A percentile compares a stretch with the other conserved stretches of the same genome.
These are phyloP conservation scores for Passer domesticus DNA, from an alignment of 2,113 vertebrate genomes.

Conservation along the genomic window DNA sequence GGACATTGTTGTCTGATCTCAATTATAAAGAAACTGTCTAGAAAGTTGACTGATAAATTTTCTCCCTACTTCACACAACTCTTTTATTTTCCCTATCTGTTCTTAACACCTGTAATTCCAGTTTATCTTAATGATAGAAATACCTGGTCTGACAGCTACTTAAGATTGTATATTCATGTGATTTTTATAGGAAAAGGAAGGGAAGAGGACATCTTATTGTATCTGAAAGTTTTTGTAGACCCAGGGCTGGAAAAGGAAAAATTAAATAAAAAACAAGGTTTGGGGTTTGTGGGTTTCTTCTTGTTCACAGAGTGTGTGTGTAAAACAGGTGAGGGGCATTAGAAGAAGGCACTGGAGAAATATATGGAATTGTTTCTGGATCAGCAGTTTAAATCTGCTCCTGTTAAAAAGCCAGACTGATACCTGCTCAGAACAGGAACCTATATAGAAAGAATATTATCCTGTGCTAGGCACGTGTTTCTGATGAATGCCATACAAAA, in stretches of 20 bases:
- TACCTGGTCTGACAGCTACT: background rate
- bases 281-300: background rate
- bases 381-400: background rate
- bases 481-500: background rate
- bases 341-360: background rate
- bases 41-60: background rate
- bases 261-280: background rate
- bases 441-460: background rate
- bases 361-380: background rate
- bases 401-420: background rate
- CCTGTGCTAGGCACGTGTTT: rapidly evolving
- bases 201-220: background rate
- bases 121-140: background rate
- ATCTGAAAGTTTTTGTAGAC: background rate
- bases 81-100: background rate
- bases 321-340: background rate
- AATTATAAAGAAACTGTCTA: background rate
- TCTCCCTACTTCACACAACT: background rate
- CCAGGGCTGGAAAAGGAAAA: background rate
- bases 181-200: background rate
- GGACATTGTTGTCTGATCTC: background rate
- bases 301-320: background rate
- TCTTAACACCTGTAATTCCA: background rate
- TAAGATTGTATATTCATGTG: rapidly evolving
- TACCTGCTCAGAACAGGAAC: background rate